These are phyloP conservation scores for Enteromius treurensis DNA, from an alignment of 2,797 vertebrate species.

Conservation along the genomic window DNA sequence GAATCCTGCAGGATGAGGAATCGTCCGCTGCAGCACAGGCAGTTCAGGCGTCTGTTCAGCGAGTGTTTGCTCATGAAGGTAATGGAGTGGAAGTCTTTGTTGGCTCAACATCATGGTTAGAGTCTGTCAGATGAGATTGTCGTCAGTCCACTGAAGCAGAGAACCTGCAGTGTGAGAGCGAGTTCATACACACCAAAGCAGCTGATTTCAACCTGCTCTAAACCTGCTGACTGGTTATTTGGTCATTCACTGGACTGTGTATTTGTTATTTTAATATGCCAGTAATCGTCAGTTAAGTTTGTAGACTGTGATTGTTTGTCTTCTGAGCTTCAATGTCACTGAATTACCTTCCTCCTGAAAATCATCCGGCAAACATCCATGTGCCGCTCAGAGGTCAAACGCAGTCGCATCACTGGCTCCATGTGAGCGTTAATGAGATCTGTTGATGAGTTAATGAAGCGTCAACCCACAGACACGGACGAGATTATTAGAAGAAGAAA, in stretches of 20 bases:
- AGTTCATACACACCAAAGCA: not conserved
- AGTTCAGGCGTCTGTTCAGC: not conserved
- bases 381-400: not conserved
- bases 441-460: conserved; percentile 25
- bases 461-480: not conserved
- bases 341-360: not conserved
- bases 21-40: no score
- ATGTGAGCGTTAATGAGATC: conserved; percentile 5
- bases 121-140: not conserved
- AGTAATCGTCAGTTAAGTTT: not conserved
- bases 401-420: not conserved
- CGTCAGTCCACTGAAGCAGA: not conserved
- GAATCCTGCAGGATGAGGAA: not conserved
- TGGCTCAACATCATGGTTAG: not conserved
- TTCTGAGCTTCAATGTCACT: not conserved
- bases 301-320: not conserved
- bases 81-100: not conserved
- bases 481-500: not conserved
- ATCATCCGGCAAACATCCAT: not conserved
- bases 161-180: not conserved
- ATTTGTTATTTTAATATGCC: not conserved
- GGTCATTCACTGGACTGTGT: no score
- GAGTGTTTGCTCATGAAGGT: not conserved
- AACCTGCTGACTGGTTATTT: not conserved
- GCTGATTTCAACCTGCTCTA: not conserved